Conservation (phyloP, 2,113 vertebrate species). For the Rattus rattus region DNA sequence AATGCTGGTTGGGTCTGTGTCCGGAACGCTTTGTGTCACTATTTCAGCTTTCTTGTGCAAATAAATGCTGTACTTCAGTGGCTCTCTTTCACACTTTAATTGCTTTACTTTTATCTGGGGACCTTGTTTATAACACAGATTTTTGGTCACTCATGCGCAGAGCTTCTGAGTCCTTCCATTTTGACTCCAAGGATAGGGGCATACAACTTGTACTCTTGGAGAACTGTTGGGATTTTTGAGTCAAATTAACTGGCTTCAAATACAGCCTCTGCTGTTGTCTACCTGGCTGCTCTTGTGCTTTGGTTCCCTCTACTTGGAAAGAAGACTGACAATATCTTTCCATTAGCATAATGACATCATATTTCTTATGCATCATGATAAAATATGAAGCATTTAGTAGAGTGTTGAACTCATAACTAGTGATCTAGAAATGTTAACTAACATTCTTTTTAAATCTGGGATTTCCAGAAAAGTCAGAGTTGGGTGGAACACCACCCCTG, state of each 20-base stretch:
- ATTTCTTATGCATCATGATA: background rate
- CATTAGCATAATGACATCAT: background rate
- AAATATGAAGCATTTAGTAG: background rate
- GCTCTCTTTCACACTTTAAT: background rate
- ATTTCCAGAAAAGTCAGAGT: background rate
- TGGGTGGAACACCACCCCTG: background rate
- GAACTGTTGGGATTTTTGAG: conserved; percentile 21
- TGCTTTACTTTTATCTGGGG: background rate
- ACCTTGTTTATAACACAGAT: background rate
- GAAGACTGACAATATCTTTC: background rate
- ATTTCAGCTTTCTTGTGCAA: background rate
- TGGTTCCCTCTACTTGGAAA: background rate
- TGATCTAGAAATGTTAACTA: conserved; percentile 29
- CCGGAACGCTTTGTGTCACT: background rate
- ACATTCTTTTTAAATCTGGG: conserved; percentile 31
- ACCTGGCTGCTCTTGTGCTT: background rate
- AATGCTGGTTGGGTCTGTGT: background rate
- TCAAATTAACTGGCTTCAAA: background rate
- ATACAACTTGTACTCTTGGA: background rate
- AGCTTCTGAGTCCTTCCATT: background rate
- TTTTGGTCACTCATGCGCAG: background rate
- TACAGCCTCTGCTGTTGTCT: background rate
- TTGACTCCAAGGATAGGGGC: background rate
- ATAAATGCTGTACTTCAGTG: background rate
- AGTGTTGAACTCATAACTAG: background rate